Conservation (phyloP, 2,797 vertebrate genomes). For the Paedocypris micromegethes region DNA sequence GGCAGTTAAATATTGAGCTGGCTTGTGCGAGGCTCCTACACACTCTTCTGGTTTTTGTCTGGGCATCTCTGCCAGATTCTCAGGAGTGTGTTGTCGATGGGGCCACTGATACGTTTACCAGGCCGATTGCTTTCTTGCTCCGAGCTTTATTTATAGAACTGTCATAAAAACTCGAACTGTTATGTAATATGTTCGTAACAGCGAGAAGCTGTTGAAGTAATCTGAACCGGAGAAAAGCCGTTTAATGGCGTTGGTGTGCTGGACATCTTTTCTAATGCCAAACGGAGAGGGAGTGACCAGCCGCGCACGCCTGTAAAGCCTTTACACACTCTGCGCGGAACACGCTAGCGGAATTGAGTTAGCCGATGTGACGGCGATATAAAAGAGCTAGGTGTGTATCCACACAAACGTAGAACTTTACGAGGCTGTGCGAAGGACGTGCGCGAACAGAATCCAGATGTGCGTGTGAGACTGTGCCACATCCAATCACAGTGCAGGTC, state of each 20-base stretch:
- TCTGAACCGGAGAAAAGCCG: conserved; percentile 45
- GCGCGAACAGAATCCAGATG: no score
- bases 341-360: no score
- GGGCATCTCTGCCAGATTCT: conserved; percentile 43
- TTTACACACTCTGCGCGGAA: background rate
- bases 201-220: conserved; percentile 46
- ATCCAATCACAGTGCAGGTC: no score
- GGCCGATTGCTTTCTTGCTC: conserved; percentile 42
- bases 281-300: conserved; percentile 40
- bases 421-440: no score
- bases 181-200: conserved; percentile 53
- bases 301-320: conserved; percentile 33
- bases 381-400: no score
- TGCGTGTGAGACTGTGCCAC: no score
- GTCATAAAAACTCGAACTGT: conserved; percentile 52
- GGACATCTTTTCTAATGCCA: conserved; percentile 48
- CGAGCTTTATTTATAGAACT: conserved; percentile 54
- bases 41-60: conserved; percentile 52
- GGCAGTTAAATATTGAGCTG: no score
- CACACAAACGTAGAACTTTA: no score
- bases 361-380: no score
- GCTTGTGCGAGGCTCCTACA: background rate
- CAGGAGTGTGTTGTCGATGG: conserved; percentile 53
- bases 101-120: conserved; percentile 53
- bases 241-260: conserved; percentile 51